Base-by-base conservation (phyloP, 2,113 vertebrate species). In the Eulacestoma nigropectus region DNA sequence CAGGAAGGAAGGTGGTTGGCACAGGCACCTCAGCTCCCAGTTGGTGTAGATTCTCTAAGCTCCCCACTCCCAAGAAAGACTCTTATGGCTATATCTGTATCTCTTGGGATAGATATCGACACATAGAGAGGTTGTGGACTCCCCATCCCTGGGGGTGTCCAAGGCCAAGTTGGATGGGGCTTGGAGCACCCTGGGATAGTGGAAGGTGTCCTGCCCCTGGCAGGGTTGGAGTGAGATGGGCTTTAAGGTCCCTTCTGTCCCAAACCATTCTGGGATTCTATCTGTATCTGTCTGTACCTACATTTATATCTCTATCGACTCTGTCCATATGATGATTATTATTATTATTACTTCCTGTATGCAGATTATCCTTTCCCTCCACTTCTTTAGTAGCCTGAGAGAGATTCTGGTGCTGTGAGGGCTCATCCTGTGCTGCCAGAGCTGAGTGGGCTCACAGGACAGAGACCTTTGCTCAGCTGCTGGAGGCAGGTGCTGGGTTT, bases 71-170 rank as follows among this genome's bases (percentile, higher is more conserved):
- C 60, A 44, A 42, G 14, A 55, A 74, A 47, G 35, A 32, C 35
- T 4, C 3, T 25, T 16, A 2, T 49, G 27, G 23, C 14, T 35
- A 0, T 15, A 5, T 57, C 32, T 80, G 17, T 6, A 2, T 42
- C 18, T 59, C 33, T 6, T 39, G 69, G 77, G 60, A 12, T 13
- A 23, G 55, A 29, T 10, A 15, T 0, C 20, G 41, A 18, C 68
- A 42, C 41, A 33, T 4, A 44, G 26, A 57, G 23, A n/a, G 9
- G 19, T 0, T 29, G 44, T 49, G 67, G 42, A 7, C 30, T 35
- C 20, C 16, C 26, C 57, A 42, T 55, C 50, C 59, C 67, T 64
- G 41, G 39, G 0, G 49, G n/a, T 35, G 75, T 7, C 21, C 49
- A 21, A n/a, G 47, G 47, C 47, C 39, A 25, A 75, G 57, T 1